Conservation (phyloP, 2,888 invertebrate genomes). For the Lacanobia wlatinum region DNA sequence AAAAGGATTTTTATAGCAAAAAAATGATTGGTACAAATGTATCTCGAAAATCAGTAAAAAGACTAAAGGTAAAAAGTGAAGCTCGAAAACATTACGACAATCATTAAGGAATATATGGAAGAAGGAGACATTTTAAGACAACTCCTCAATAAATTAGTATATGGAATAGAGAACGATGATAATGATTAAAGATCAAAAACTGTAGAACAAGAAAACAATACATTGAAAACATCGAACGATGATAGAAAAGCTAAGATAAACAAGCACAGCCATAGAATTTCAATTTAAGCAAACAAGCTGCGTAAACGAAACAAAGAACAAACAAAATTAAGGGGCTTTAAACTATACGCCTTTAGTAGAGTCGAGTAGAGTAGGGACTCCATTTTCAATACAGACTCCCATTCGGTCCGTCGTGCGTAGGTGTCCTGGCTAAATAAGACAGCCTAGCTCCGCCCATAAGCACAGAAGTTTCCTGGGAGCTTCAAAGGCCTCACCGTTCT, state of each 20-base stretch:
- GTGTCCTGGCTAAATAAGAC: no score
- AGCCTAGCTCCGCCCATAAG: no score
- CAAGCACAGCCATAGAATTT: neutral
- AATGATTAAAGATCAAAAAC: neutral
- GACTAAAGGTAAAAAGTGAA: neutral
- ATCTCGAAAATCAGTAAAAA: neutral
- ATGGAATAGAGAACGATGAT: neutral
- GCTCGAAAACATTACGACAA: neutral
- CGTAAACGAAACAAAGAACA: neutral
- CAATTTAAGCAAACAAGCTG: neutral
- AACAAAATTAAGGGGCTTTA: neutral
- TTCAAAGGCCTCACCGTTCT: no score
- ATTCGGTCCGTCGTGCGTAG: no score
- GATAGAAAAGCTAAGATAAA: neutral
- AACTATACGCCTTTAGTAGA: neutral
- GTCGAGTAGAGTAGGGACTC: no score
- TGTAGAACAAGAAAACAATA: no score
- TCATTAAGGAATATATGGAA: neutral
- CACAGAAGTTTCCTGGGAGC: no score
- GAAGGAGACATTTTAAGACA: no score
- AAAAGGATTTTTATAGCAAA: conserved; percentile 33
- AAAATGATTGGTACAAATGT: neutral
- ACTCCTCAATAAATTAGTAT: no score
- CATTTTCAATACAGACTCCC: no score
- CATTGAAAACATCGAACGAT: neutral